phyloP scores from a whole-genome alignment of 1,140 invertebrate genomes.

The Dendroctonus valens region DNA sequence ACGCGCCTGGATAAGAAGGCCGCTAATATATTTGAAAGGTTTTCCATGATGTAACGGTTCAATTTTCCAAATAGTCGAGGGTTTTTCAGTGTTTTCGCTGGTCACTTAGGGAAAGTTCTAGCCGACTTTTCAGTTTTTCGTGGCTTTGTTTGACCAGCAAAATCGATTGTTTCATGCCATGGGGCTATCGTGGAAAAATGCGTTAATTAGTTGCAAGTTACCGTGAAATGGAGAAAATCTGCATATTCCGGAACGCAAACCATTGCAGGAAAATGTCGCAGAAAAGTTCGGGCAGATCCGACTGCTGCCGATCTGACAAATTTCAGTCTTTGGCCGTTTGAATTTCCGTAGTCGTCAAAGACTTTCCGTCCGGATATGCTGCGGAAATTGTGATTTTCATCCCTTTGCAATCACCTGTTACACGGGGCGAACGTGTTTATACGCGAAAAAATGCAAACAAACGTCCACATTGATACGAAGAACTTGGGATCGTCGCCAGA shows the following conservation, averaged over 20 bases:
- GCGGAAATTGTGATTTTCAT: slow-evolving; percentile 13
- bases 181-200: too few species aligned
- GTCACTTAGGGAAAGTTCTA: too few species aligned
- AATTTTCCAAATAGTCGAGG: too few species aligned
- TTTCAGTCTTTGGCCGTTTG: slow-evolving; percentile 12
- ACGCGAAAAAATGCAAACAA: slow-evolving; percentile 60
- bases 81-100: too few species aligned
- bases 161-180: too few species aligned
- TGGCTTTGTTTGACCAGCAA: too few species aligned
- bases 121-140: too few species aligned
- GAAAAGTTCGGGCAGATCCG: slow-evolving; percentile 28
- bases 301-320: slow-evolving; percentile 16
- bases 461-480: slow-evolving; percentile 65
- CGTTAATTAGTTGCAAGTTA: too few species aligned
- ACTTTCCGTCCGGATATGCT: slow-evolving; percentile 3
- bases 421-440: slow-evolving; percentile 14
- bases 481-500: slow-evolving; percentile 58
- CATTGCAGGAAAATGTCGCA: slow-evolving; percentile 25
- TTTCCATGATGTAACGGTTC: too few species aligned
- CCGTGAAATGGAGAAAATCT: slow-evolving; percentile 4
- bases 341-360: background rate
- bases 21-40: too few species aligned
- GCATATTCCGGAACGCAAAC: slow-evolving; percentile 7
- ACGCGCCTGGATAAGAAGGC: too few species aligned
- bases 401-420: slow-evolving; percentile 31